phyloP scores from a whole-genome alignment of 1,140 invertebrate genomes.

The Periplaneta americana region DNA sequence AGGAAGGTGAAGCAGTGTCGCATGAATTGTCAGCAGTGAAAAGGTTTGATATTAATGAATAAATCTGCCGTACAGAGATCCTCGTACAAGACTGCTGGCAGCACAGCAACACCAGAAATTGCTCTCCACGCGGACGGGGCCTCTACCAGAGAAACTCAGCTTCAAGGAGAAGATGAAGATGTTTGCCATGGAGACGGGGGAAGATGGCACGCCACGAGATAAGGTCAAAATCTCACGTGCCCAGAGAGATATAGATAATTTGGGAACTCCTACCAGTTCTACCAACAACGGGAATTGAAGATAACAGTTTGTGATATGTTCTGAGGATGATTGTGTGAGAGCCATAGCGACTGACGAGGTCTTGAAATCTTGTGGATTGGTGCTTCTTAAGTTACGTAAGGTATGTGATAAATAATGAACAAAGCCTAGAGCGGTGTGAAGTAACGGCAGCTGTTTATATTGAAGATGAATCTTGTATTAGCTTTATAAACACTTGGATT shows the following conservation, averaged over 20 bases:
- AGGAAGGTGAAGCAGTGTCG: too few relatives aligned
- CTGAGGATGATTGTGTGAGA: neutral
- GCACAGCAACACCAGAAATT: slow-evolving; percentile 68
- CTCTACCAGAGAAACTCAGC: slow-evolving; percentile 82
- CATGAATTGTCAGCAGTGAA: too few relatives aligned
- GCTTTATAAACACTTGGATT: neutral
- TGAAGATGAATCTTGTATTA: neutral
- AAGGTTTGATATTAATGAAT: too few relatives aligned
- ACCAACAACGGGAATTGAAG: neutral
- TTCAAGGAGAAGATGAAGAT: slow-evolving; percentile 97
- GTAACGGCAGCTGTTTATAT: neutral
- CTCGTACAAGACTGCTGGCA: slow-evolving; percentile 69
- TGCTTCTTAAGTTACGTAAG: neutral
- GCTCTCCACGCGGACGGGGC: slow-evolving; percentile 51
- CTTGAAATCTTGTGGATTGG: neutral
- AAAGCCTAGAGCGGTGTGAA: neutral
- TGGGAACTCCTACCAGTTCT: slow-evolving; percentile 42
- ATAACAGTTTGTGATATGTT: neutral
- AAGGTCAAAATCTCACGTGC: slow-evolving; percentile 91
- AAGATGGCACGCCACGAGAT: slow-evolving; percentile 79
- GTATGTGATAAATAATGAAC: neutral
- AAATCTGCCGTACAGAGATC: too few relatives aligned
- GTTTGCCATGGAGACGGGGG: slow-evolving; percentile 90
- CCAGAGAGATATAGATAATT: slow-evolving; percentile 82
- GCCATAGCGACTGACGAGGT: neutral